Percentiles rank a stretch among this genome's conserved stretches.
phyloP scores from a whole-genome alignment of 2,113 vertebrate species.

The Megaceryle maxima region DNA sequence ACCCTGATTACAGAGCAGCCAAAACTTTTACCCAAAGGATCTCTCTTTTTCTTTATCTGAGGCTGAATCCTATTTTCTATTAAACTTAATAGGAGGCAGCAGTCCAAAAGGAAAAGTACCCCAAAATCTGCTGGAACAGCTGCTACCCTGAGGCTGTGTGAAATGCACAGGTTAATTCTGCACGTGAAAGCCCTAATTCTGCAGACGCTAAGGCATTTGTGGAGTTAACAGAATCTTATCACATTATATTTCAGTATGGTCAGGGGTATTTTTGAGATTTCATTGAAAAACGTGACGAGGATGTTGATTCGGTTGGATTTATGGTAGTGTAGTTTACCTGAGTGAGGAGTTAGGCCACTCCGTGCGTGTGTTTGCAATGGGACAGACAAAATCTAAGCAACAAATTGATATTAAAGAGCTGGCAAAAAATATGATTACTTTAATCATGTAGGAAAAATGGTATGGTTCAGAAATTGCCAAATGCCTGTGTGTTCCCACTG shows the following conservation, averaged over 20 bases:
- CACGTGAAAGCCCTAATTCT: not conserved
- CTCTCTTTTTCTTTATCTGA: not conserved
- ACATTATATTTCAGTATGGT: not conserved
- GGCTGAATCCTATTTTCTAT: not conserved
- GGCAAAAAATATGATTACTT: not conserved
- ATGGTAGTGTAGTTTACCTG: too few species aligned
- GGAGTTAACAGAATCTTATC: not conserved
- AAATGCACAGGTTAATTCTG: not conserved
- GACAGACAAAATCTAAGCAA: not conserved
- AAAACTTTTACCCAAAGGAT: not conserved
- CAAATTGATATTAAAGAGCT: not conserved
- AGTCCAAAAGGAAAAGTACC: not conserved
- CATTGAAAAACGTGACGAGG: not conserved
- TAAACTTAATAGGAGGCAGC: not conserved
- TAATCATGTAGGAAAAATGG: not conserved
- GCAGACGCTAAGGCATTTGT: not conserved
- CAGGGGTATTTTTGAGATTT: not conserved
- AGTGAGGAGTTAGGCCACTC: not conserved
- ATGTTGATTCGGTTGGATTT: not conserved
- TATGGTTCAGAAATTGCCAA: not conserved
- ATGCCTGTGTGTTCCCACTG: not conserved
- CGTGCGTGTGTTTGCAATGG: not conserved
- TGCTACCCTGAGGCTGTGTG: not conserved
- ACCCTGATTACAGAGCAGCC: not conserved
- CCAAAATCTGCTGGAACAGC: not conserved